A percentile compares a stretch with the other conserved stretches of the same genome.
Conservation (phyloP, 2,888 invertebrate species). For the Zygaena filipendulae region DNA sequence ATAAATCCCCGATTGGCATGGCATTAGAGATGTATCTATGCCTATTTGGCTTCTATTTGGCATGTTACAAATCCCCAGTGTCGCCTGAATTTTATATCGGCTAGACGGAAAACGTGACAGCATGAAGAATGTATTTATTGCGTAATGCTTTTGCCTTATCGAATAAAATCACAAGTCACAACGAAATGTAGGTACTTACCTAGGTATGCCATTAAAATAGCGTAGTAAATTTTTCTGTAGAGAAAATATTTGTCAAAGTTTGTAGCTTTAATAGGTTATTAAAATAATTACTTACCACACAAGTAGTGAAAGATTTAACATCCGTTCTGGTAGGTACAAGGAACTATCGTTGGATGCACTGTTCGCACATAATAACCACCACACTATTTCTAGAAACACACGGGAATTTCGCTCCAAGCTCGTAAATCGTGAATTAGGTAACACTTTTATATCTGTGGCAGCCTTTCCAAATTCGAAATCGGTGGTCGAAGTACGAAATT, state of each 20-base stretch:
- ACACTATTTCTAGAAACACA: slow-evolving; percentile 10
- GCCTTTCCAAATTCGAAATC: slow-evolving; percentile 59
- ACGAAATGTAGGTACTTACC: slow-evolving; percentile 1
- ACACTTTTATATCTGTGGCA: slow-evolving; percentile 23
- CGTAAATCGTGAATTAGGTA: too few relatives aligned
- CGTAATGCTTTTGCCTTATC: too few relatives aligned
- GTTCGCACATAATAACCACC: slow-evolving; percentile 56
- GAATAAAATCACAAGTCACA: slow-evolving; percentile 8
- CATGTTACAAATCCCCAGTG: too few relatives aligned
- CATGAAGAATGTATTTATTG: too few relatives aligned
- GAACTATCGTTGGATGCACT: slow-evolving; percentile 45
- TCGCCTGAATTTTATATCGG: too few relatives aligned
- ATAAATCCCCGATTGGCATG: too few relatives aligned
- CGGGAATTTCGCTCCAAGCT: too few relatives aligned
- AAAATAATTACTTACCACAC: slow-evolving; percentile 19
- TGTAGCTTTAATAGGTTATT: background rate
- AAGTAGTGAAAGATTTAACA: slow-evolving; percentile 28
- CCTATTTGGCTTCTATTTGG: too few relatives aligned
- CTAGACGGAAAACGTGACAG: too few relatives aligned
- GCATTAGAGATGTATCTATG: too few relatives aligned
- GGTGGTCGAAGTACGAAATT: slow-evolving; percentile 23
- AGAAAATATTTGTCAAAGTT: background rate
- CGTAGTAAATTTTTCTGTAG: slow-evolving; percentile 2
- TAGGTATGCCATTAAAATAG: background rate
- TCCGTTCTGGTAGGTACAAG: too few relatives aligned